Evolutionary conservation across 2,888 invertebrate species (phyloP), one percentile per base, ranked within the genome.

Genomic region (Melipona bicolor): DNA sequence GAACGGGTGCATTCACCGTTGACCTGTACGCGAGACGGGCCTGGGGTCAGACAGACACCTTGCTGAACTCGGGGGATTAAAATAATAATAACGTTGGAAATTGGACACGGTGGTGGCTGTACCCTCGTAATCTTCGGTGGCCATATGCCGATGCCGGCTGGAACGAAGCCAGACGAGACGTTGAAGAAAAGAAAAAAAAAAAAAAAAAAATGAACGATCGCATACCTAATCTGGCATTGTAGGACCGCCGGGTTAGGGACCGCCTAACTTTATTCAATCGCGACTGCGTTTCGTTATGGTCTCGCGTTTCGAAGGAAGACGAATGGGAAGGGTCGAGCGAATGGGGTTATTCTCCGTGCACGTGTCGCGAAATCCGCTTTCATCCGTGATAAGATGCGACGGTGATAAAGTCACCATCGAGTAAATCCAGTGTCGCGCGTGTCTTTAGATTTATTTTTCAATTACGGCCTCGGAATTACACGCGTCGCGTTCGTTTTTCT

Each of bases 41-140:
- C 43, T 43, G 17, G 21, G 15, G 49, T 64, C 49, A 50, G 56
- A 54, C 56, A 36, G 73, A 80, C 86, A 89, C 89, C 86, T 89
- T 83, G 88, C 87, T 86, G 84, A 86, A 91, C 90, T 90, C 89
- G 83, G 89, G 89, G 92, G 92, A 92, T 92, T 93, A 91, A 93
- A 93, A 92, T 93, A 93, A 93, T 93, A 93, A 92, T 93, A 92
- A 92, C 89, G 91, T 91, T 90, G 88, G 91, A 91, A 92, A 93
- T 93, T 93, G 93, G 93, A 93, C 91, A 93, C 91, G 92, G 90
- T 77, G 84, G 88, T 88, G 89, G 89, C 87, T 86, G 91, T 90
- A 89, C 91, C 91, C 91, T 92, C 91, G 91, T 93, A 93, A 93
- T 93, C 93, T 93, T 92, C 85, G 90, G 83, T 87, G 85, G 90